Evolutionary conservation across 2,888 invertebrate species (phyloP).

Genomic region (Napeogenes sylphis): DNA sequence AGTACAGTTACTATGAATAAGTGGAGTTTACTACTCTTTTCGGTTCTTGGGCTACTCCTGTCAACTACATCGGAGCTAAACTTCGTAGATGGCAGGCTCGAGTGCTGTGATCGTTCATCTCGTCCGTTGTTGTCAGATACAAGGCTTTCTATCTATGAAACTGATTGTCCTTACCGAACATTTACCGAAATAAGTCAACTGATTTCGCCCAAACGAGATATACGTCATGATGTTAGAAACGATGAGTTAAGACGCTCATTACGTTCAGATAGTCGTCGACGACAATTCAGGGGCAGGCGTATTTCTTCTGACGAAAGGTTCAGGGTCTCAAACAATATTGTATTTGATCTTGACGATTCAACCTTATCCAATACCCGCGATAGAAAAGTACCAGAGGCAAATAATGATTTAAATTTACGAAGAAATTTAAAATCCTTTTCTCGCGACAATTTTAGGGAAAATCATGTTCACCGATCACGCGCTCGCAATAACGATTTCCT

Average conservation of each 20-base stretch:
- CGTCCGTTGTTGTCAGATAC: slow-evolving; percentile 40
- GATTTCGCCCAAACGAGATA: slow-evolving; percentile 5
- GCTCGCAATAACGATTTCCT: neutral
- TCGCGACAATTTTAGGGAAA: neutral
- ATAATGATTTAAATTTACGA: neutral
- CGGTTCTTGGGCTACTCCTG: slow-evolving; percentile 61
- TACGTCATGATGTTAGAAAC: slow-evolving; percentile 5
- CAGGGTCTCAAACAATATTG: neutral
- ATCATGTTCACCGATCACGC: neutral
- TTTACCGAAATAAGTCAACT: slow-evolving; percentile 11
- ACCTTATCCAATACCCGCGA: neutral
- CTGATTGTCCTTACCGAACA: slow-evolving; percentile 5
- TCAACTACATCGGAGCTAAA: slow-evolving; percentile 57
- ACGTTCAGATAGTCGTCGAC: neutral
- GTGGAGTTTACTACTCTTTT: slow-evolving; percentile 68
- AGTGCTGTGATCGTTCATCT: slow-evolving; percentile 47
- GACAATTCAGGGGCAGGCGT: neutral
- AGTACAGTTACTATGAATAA: slow-evolving; percentile 72
- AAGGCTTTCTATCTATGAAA: slow-evolving; percentile 31
- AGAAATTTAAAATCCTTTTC: neutral
- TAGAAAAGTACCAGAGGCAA: neutral
- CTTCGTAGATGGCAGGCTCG: slow-evolving; percentile 64
- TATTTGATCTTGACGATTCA: neutral
- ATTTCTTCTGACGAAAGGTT: slow-evolving; percentile 6
- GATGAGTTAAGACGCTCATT: neutral